These are phyloP conservation scores for Athalia rosae DNA, from an alignment of 2,888 invertebrate genomes.

Conservation along the genomic window DNA sequence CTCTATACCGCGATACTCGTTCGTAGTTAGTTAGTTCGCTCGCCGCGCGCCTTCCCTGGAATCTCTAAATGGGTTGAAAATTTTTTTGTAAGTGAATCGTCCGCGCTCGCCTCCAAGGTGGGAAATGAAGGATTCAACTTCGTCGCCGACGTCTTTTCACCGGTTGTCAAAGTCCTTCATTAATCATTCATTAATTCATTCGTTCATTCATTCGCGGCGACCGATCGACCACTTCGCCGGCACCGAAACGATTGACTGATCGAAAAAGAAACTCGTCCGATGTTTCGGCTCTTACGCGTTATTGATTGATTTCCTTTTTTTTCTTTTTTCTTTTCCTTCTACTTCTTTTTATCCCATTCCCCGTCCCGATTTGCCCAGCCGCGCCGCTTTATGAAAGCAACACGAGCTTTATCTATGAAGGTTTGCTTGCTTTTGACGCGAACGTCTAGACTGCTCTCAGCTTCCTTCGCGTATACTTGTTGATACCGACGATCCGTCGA, in stretches of 20 bases:
- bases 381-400: neutral
- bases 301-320: too few species aligned
- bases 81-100: conserved; percentile 31
- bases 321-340: too few species aligned
- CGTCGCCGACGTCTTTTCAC: neutral
- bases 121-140: neutral
- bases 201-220: neutral
- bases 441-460: neutral
- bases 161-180: too few species aligned
- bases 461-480: neutral
- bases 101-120: neutral
- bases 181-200: neutral
- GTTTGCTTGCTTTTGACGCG: neutral
- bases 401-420: conserved; percentile 13
- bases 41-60: neutral
- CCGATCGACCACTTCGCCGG: neutral
- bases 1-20: neutral
- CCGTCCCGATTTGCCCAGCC: neutral
- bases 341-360: conserved; percentile 1
- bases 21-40: conserved; percentile 5
- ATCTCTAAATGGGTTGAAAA: conserved; percentile 30
- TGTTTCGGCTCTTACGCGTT: too few species aligned
- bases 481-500: too few species aligned
- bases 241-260: neutral
- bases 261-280: neutral